A percentile compares a stretch with the other conserved stretches of the same genome.
These are phyloP conservation scores for Matsumurasca onukii DNA, from an alignment of 1,140 invertebrate genomes.

Conservation along the genomic window DNA sequence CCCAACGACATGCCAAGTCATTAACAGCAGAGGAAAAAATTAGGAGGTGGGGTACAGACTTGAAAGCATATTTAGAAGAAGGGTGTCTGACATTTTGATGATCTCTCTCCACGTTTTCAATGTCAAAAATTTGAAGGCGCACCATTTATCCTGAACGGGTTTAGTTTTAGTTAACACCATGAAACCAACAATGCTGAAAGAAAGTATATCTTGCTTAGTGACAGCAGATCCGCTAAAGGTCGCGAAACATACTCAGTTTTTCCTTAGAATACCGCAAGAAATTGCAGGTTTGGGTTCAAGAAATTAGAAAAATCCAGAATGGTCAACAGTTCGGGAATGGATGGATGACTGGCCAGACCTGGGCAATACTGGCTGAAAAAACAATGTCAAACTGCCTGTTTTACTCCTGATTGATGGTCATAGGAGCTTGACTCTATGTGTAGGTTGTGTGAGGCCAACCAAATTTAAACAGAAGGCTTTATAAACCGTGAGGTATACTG, in stretches of 20 bases:
- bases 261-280: slow-evolving; percentile 17
- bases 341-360: slow-evolving; percentile 44
- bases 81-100: background rate
- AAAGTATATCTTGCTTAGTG: background rate
- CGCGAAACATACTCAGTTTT: background rate
- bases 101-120: background rate
- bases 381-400: slow-evolving; percentile 40
- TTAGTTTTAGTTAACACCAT: slow-evolving; percentile 1
- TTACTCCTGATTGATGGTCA: slow-evolving; percentile 45
- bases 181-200: slow-evolving; percentile 7
- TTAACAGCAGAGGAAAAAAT: slow-evolving; percentile 20
- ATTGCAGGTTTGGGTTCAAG: slow-evolving; percentile 28
- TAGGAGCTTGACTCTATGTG: slow-evolving; percentile 38
- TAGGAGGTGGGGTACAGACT: background rate
- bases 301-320: slow-evolving; percentile 33
- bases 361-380: slow-evolving; percentile 40
- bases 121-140: background rate
- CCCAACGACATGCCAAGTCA: slow-evolving; percentile 11
- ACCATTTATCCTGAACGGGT: background rate
- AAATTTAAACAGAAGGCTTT: background rate
- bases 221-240: background rate
- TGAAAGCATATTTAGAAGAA: background rate
- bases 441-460: slow-evolving; percentile 9
- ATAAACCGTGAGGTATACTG: slow-evolving; percentile 44
- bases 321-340: slow-evolving; percentile 37